phyloP scores from a whole-genome alignment of 2,797 vertebrate genomes.

The Arnoldichthys spilopterus region DNA sequence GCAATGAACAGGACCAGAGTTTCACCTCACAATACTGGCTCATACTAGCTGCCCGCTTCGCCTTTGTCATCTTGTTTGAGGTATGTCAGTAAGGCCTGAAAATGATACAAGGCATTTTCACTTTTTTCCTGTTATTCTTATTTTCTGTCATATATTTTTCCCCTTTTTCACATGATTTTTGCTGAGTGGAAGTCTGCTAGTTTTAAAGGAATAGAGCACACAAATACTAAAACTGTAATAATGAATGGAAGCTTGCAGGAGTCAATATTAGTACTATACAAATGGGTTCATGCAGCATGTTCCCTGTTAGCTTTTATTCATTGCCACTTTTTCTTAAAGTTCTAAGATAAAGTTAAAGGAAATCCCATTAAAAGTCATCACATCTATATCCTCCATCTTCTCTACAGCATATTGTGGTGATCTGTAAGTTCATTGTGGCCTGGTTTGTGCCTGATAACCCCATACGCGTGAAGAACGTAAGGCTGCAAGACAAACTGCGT shows the following conservation, averaged over 20 bases:
- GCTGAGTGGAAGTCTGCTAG: neutral
- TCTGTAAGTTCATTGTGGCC: constrained; percentile 87
- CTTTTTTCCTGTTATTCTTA: neutral
- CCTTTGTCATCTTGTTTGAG: constrained; percentile 93
- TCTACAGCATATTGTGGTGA: constrained; percentile 86
- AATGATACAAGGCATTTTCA: neutral
- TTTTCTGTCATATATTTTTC: neutral
- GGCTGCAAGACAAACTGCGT: constrained; percentile 72
- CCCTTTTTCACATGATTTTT: neutral
- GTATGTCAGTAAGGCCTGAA: constrained; percentile 65
- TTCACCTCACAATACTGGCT: constrained; percentile 87
- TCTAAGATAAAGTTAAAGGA: neutral
- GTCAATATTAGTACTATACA: neutral
- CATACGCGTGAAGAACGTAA: constrained; percentile 78
- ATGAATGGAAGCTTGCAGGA: neutral
- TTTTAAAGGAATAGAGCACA: neutral
- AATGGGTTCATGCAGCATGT: neutral
- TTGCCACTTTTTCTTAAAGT: neutral
- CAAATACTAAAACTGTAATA: neutral
- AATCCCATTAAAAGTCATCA: neutral
- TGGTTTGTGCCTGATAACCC: constrained; percentile 90
- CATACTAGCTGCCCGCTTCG: constrained; percentile 86
- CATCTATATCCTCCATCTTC: neutral
- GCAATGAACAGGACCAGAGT: constrained; percentile 74
- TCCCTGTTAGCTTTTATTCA: neutral